Base-by-base conservation (phyloP, 2,888 invertebrate genomes). In the Ferrisia virgata region DNA sequence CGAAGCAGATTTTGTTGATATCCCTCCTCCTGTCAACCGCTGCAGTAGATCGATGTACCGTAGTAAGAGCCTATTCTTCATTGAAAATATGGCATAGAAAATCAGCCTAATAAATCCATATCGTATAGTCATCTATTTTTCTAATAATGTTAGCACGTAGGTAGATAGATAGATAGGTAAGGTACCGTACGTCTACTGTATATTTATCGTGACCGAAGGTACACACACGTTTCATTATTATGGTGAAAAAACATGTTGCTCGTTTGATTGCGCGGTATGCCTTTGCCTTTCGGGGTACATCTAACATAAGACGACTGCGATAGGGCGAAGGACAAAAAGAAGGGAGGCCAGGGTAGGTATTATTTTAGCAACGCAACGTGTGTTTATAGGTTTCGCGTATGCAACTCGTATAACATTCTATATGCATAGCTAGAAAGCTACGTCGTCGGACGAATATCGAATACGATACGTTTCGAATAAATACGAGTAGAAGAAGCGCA, bases 191-290 rank as follows among this genome's bases (percentile, higher is more conserved):
- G 53, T 53, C 9, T 8, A 18, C 36, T 36, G 53, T 53, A 53
- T 53, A 8, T 72, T 15, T 76, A 25, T 76, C 72, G 31, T 76
- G 72, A 36, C 36, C 22, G 22, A 22, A 2, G 9, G 22, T 22
- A 53, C 53, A 6, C 15, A 36, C 36, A 36, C 72, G 72, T 76
- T 76, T 76, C 72, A 36, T 28, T 64, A 64, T 28, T 64, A 28
- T 64, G 28, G 64, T 25, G 64, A 28, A 64, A 64, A 76, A 76
- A 76, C 72, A 76, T 36, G 72, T 76, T 76, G 72, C 72, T 76
- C 72, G 72, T 76, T 76, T 76, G 72, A 76, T 31, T 36, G 36
- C 11, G 36, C 28, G 28, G 64, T 64, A 11, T 13, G 53, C 53
- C 53, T 53, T 28, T 64, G n/a, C n/a, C n/a, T n/a, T n/a, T n/a